Base-by-base conservation (phyloP, 2,797 vertebrate species). In the Sardinella longiceps region DNA sequence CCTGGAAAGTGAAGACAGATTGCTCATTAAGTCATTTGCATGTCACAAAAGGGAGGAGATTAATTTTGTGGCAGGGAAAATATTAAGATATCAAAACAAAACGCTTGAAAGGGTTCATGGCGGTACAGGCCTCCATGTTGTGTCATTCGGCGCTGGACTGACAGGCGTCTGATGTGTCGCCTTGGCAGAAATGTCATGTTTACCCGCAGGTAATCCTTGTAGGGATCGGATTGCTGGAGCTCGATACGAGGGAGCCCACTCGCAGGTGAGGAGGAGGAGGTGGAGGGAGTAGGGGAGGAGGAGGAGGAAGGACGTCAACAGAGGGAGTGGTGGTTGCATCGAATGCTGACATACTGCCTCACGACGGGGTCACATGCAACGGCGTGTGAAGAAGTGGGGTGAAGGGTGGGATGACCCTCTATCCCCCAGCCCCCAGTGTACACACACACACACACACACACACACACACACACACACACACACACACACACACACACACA, bases 21-120 rank as follows among this genome's bases (percentile, higher is more conserved):
- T 90, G 89, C 88, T 90, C 86, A 82, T 91, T 91, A 90, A 90
- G 90, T 86, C 82, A 90, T 93, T 90, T 92, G 84, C 88, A 90
- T 92, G 85, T 89, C 87, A 80, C 83, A 84, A 82, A 37, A 85
- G 83, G 84, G 80, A 86, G 74, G 50, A 82, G 81, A 87, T 88
- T 81, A 15, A 80, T 83, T 86, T 48, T 28, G 80, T 37, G 51
- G 7, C 81, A 20, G 43, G 60, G 37, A 84, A 90, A 86, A 86
- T 81, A 85, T 84, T 84, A 88, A 30, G 7, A 88, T 83, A 85
- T 88, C 86, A 85, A 58, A 85, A 81, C 48, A 23, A 81, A 87
- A 84, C 81, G n/a, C 56, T 58, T 37, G 81, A 53, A 83, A 83
- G 74, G 45, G 45, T 84, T 85, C 80, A 81, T 85, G 58, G 66